Evolutionary conservation across 35 echinoderm and acorn worm genomes (phyloP).

Genomic region (Acanthaster planci): DNA sequence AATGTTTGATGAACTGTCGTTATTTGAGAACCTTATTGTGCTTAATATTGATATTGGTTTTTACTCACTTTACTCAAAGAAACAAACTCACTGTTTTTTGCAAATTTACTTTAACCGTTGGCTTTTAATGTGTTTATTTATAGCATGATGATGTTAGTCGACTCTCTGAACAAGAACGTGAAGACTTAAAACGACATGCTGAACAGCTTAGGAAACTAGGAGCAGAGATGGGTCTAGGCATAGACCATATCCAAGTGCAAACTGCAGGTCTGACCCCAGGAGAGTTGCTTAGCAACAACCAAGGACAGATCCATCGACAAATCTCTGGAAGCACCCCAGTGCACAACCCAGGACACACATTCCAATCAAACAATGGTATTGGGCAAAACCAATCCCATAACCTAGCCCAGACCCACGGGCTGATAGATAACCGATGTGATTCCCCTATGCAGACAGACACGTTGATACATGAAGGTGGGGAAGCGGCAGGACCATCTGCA

Average conservation of each 20-base stretch:
- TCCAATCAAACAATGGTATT: background rate
- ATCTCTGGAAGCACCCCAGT: background rate
- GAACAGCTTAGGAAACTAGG: background rate
- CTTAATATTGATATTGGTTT: no score
- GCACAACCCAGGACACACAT: background rate
- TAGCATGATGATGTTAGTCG: background rate
- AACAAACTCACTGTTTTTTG: no score
- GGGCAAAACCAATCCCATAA: background rate
- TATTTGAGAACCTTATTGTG: no score
- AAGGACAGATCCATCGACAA: background rate
- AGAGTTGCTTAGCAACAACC: background rate
- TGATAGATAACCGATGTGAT: slow-evolving; percentile 40
- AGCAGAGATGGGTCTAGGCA: slow-evolving; percentile 4
- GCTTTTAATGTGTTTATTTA: no score
- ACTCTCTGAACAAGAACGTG: background rate
- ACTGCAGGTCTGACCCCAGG: background rate
- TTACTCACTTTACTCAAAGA: no score
- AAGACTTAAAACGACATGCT: slow-evolving; percentile 7
- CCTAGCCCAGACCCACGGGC: background rate
- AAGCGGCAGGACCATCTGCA: background rate
- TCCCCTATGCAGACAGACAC: slow-evolving; percentile 66
- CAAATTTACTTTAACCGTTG: no score
- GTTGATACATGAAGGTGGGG: slow-evolving; percentile 17
- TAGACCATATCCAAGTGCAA: background rate
- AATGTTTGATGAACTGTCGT: no score